Base-by-base conservation (phyloP, 2,113 vertebrate species). In the Pluvialis apricaria region DNA sequence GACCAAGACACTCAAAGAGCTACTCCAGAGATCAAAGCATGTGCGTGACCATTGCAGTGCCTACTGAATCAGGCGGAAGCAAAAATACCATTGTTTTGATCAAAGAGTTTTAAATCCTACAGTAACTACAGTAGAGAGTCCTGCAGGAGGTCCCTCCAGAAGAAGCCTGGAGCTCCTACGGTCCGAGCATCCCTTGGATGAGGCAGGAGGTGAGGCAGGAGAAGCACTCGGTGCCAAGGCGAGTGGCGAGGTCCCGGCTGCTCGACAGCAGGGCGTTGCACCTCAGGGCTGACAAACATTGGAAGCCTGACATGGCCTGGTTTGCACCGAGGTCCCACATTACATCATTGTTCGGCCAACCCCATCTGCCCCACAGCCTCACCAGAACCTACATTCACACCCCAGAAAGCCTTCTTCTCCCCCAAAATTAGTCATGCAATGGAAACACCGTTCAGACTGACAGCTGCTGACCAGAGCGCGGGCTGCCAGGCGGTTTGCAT, bases 401-500 rank as follows among this genome's bases (percentile, higher is more conserved):
- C 71, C 85, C 68, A 86, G 61, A 58, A 88, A 13, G 40, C 36
- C 82, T 11, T 73, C 80, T 83, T 64, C 32, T 42, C 10, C 91
- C 91, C 91, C 49, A 9, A 65, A 3, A 69, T 81, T 28, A 51
- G 55, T 44, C 51, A 58, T 2, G 52, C 70, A 36, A 51, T 6
- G 72, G 79, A 93, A 94, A 62, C 75, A 51, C 28, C 7, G 19
- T 61, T 58, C 64, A 49, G 95, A 36, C 49, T 20, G 82, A 79
- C 91, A 88, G 91, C 94, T 89, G 84, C 84, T 52, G 94, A 65
- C 45, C 75, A 45, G 61, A 42, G 76, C 32, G 8, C 8, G 28
- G 69, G 70, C 87, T 76, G 90, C 79, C 92, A 92, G 92, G 82
- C 49, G 1, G 57, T 94, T 94, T 97, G 83, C 94, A 95, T 92